phyloP scores from a whole-genome alignment of 2,888 invertebrate species.

The Ptilodon capucinus region DNA sequence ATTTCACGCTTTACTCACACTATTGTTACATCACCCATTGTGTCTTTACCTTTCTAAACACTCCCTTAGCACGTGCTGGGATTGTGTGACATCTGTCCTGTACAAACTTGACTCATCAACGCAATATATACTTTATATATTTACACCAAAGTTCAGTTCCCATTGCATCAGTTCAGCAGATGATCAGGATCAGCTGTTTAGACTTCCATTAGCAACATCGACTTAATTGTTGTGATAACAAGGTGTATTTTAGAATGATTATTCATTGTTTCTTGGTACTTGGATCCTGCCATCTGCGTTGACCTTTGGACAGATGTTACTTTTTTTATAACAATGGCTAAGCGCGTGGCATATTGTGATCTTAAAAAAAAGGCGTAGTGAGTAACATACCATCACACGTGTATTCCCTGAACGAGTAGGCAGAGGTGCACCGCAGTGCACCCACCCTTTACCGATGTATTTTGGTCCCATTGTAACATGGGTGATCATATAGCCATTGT shows the following conservation, averaged over 20 bases:
- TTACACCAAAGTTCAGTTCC: neutral
- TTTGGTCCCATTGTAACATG: no score
- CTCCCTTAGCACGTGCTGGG: constrained; percentile 29
- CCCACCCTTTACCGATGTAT: no score
- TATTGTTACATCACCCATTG: constrained; percentile 24
- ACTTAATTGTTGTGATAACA: neutral
- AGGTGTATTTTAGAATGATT: constrained; percentile 8
- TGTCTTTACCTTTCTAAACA: constrained; percentile 22
- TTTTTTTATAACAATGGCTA: constrained; percentile 15
- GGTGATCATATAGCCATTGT: no score
- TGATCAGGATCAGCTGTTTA: constrained; percentile 25
- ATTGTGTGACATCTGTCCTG: constrained; percentile 20
- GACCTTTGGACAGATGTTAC: constrained; percentile 32
- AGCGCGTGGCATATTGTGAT: constrained; percentile 11
- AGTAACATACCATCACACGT: no score
- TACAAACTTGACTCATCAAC: neutral
- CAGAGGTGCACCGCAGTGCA: no score
- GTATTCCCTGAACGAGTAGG: no score
- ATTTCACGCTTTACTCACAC: constrained; percentile 9
- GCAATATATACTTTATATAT: neutral
- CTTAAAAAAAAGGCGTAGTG: no score
- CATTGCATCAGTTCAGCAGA: constrained; percentile 4
- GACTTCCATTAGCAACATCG: constrained; percentile 10
- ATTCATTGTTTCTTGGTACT: constrained; percentile 13
- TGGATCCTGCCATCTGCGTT: constrained; percentile 28